Evolutionary conservation across 2,888 invertebrate species (phyloP).

Genomic region (Eupithecia tripunctaria): DNA sequence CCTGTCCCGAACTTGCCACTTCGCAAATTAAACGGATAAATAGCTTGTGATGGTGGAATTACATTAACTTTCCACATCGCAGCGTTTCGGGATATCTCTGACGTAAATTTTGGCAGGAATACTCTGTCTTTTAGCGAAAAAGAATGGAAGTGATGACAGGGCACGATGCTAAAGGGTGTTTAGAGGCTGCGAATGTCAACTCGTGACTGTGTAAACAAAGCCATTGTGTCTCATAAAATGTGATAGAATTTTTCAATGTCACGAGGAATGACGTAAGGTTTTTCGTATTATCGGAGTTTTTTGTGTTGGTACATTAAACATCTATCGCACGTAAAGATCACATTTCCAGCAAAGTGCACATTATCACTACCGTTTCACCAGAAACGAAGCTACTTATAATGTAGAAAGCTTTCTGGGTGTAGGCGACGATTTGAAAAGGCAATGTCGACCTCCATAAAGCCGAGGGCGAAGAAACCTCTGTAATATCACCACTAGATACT

Average conservation of each 20-base stretch:
- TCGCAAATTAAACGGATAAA: slow-evolving; percentile 60
- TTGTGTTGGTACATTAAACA: neutral
- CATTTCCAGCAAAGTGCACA: slow-evolving; percentile 12
- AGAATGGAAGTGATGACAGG: slow-evolving; percentile 26
- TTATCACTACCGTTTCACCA: slow-evolving; percentile 23
- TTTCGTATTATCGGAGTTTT: neutral
- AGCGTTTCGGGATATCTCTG: slow-evolving; percentile 33
- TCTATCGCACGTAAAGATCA: slow-evolving; percentile 18
- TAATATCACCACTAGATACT: slow-evolving; percentile 45
- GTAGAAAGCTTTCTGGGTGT: slow-evolving; percentile 26
- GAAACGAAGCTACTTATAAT: slow-evolving; percentile 25
- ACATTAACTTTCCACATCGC: slow-evolving; percentile 57
- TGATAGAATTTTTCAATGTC: slow-evolving; percentile 18
- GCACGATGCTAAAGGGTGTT: slow-evolving; percentile 21
- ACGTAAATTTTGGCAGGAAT: slow-evolving; percentile 21
- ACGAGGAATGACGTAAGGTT: slow-evolving; percentile 1
- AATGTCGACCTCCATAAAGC: slow-evolving; percentile 38
- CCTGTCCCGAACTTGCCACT: slow-evolving; percentile 46
- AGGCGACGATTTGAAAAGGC: slow-evolving; percentile 36
- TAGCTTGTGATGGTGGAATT: slow-evolving; percentile 57
- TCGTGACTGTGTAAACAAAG: slow-evolving; percentile 18
- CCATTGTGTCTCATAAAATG: slow-evolving; percentile 18
- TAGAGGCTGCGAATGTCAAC: slow-evolving; percentile 15
- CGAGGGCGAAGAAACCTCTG: slow-evolving; percentile 41
- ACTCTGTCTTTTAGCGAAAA: slow-evolving; percentile 28